Evolutionary conservation across 2,888 invertebrate species (phyloP).

Genomic region (Orthosia gothica): DNA sequence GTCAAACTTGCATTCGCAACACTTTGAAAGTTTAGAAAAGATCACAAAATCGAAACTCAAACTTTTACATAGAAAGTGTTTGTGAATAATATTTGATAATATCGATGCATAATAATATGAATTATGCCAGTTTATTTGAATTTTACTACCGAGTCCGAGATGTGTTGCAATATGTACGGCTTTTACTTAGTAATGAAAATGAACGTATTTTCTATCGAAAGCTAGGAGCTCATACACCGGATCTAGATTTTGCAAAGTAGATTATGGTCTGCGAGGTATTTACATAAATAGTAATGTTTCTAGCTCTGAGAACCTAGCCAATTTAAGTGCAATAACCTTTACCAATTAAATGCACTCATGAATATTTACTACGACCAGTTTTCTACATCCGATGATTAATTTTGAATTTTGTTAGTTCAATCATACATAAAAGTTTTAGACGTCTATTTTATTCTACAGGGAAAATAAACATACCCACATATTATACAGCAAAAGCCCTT

Average conservation of each 20-base stretch:
- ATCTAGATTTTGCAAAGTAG: slow-evolving; percentile 34
- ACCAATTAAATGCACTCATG: not conserved
- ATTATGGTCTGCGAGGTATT: slow-evolving; percentile 28
- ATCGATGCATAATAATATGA: slow-evolving; percentile 42
- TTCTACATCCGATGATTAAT: not conserved
- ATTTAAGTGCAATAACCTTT: slow-evolving; percentile 19
- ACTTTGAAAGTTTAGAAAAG: slow-evolving; percentile 39
- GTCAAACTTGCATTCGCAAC: slow-evolving; percentile 9
- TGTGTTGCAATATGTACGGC: slow-evolving; percentile 32
- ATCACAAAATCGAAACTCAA: slow-evolving; percentile 33
- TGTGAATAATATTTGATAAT: slow-evolving; percentile 25
- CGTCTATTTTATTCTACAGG: too few relatives aligned
- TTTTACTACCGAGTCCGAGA: slow-evolving; percentile 24
- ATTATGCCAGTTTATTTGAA: slow-evolving; percentile 53
- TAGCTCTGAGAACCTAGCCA: not conserved
- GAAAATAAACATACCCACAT: too few relatives aligned
- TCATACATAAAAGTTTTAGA: too few relatives aligned
- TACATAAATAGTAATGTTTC: slow-evolving; percentile 39
- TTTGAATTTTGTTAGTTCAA: too few relatives aligned
- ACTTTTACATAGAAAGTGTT: slow-evolving; percentile 54
- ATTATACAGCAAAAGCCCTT: too few relatives aligned
- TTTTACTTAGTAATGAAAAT: slow-evolving; percentile 53
- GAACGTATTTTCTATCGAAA: slow-evolving; percentile 55
- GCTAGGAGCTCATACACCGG: slow-evolving; percentile 29
- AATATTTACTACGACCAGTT: not conserved